phyloP scores from a whole-genome alignment of 2,888 invertebrate genomes.

The Trichopria drosophilae region DNA sequence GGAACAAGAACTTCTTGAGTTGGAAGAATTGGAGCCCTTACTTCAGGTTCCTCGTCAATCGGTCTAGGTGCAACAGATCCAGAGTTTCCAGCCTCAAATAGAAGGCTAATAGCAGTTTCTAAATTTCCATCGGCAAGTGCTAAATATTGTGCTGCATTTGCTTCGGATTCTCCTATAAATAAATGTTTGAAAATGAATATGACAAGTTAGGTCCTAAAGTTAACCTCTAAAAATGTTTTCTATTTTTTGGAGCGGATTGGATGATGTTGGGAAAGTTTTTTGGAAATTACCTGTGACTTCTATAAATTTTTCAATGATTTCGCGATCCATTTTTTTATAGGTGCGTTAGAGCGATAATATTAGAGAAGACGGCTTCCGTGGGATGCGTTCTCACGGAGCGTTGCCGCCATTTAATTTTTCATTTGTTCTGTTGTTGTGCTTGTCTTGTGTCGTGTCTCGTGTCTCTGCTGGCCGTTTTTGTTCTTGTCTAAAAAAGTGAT shows the following conservation, averaged over 20 bases:
- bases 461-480: too few relatives aligned
- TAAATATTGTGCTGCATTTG: slow-evolving; percentile 50
- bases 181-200: too few relatives aligned
- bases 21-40: slow-evolving; percentile 54
- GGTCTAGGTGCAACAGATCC: slow-evolving; percentile 20
- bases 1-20: slow-evolving; percentile 54
- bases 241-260: too few relatives aligned
- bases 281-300: slow-evolving; percentile 52
- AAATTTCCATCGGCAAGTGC: slow-evolving; percentile 53
- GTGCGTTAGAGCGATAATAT: too few relatives aligned
- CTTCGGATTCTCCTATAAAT: slow-evolving; percentile 49
- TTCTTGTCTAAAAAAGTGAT: too few relatives aligned
- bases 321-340: slow-evolving; percentile 47
- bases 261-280: slow-evolving; percentile 8
- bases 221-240: background rate
- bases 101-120: slow-evolving; percentile 51
- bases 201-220: too few relatives aligned
- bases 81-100: slow-evolving; percentile 49
- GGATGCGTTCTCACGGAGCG: too few relatives aligned
- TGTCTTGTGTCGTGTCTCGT: too few relatives aligned
- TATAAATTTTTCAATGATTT: slow-evolving; percentile 52
- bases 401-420: too few relatives aligned
- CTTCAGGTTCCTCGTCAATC: slow-evolving; percentile 40
- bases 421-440: too few relatives aligned
- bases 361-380: too few relatives aligned